Conservation (phyloP, 2,797 vertebrate genomes). For the Heteromormyrus szaboi region DNA sequence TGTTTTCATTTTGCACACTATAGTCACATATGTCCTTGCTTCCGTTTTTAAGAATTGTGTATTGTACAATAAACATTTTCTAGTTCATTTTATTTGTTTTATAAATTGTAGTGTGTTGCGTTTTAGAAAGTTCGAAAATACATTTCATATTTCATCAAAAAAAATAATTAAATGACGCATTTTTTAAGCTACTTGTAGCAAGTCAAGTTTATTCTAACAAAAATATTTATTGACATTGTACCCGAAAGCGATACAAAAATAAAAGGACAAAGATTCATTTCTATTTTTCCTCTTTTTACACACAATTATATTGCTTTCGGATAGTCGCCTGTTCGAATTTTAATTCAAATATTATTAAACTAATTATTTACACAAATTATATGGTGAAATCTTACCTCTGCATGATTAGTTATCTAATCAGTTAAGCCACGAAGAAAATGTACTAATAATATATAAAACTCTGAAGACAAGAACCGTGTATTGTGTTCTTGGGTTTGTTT, state of each 20-base stretch:
- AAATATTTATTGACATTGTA: conserved; percentile 86
- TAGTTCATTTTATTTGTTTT: neutral
- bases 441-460: conserved; percentile 60
- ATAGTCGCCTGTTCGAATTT: conserved; percentile 59
- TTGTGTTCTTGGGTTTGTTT: conserved; percentile 30
- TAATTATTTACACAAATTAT: conserved; percentile 24
- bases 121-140: neutral
- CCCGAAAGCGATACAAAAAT: conserved; percentile 90
- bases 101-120: conserved; percentile 1
- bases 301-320: conserved; percentile 72
- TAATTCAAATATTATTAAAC: conserved; percentile 51
- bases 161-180: conserved; percentile 43
- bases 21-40: neutral
- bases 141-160: neutral
- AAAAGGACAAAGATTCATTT: conserved; percentile 81
- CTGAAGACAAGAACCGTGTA: conserved; percentile 46
- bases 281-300: conserved; percentile 72
- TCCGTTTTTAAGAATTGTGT: conserved; percentile 7
- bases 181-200: conserved; percentile 70
- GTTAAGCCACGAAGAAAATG: conserved; percentile 67
- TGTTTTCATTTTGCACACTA: neutral
- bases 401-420: conserved; percentile 41
- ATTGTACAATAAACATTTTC: conserved; percentile 22
- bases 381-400: conserved; percentile 50
- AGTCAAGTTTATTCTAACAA: conserved; percentile 97